Evolutionary conservation across 1,140 invertebrate species (phyloP).

Genomic region (Homarus americanus): DNA sequence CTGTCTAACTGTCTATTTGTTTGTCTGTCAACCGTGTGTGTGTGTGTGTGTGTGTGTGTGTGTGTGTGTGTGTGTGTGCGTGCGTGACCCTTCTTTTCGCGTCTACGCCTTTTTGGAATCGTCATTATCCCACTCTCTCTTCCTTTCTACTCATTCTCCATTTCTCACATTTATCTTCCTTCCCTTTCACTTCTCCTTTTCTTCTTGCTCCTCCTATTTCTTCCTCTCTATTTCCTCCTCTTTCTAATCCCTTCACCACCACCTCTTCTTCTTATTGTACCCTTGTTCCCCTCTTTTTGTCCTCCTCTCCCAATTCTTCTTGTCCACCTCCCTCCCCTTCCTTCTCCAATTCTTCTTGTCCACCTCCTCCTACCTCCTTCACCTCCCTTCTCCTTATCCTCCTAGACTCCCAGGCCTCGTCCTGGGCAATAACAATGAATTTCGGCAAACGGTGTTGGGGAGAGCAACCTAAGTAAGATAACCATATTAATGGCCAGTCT

Average conservation of each 20-base stretch:
- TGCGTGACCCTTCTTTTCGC: no score
- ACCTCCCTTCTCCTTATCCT: no score
- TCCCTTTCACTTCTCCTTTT: no score
- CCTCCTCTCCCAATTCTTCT: background rate
- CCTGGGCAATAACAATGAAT: slow-evolving; percentile 5
- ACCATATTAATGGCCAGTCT: background rate
- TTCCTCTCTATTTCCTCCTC: background rate
- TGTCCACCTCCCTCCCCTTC: background rate
- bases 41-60: no score
- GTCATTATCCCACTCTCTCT: no score
- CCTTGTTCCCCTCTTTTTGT: background rate
- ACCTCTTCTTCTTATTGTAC: background rate
- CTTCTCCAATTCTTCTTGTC: background rate
- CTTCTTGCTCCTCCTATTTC: background rate
- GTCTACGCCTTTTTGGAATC: no score
- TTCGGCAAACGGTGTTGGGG: background rate
- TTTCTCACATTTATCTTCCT: no score
- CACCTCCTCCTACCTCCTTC: no score
- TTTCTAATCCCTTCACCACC: background rate
- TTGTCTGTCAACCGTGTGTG: no score
- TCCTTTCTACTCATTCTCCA: no score
- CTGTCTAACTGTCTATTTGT: no score
- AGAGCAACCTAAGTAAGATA: background rate
- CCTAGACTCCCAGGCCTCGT: background rate
- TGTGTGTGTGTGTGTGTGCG: no score